A percentile compares a stretch with the other conserved stretches of the same genome.
phyloP scores from a whole-genome alignment of 2,113 vertebrate genomes.

The Pagrus major region DNA sequence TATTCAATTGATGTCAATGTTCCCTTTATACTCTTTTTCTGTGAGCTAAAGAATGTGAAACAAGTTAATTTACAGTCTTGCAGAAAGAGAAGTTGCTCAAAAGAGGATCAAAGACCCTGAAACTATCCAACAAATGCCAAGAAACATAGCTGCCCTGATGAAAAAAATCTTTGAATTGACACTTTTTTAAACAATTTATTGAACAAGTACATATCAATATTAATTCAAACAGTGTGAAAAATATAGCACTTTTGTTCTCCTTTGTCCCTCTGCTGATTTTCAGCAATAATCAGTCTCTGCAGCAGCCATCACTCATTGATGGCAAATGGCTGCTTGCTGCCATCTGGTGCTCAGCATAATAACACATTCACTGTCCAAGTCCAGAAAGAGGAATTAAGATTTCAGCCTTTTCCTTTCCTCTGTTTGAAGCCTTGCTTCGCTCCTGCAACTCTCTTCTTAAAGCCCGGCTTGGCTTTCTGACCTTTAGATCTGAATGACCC shows the following conservation, averaged over 20 bases:
- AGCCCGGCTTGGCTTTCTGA: conserved; percentile 66
- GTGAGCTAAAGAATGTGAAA: too few relatives aligned
- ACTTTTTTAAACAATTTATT: conserved; percentile 29
- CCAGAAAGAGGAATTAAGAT: not conserved
- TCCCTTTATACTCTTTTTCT: too few relatives aligned
- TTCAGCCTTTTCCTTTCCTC: conserved; percentile 79
- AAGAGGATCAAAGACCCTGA: not conserved
- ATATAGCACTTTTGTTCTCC: not conserved
- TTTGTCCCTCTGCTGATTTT: conserved; percentile 23
- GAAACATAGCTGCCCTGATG: not conserved
- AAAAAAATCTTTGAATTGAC: not conserved
- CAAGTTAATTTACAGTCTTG: not conserved
- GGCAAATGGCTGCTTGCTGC: conserved; percentile 8
- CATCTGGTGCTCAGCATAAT: conserved; percentile 26
- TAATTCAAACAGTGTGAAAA: conserved; percentile 26
- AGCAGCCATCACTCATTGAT: not conserved
- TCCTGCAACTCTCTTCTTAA: conserved; percentile 65
- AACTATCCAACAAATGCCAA: not conserved
- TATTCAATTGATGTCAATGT: too few relatives aligned
- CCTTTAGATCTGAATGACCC: conserved; percentile 66
- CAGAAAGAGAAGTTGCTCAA: not conserved
- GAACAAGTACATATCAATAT: conserved; percentile 13
- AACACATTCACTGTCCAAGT: conserved; percentile 22
- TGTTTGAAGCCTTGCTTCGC: conserved; percentile 76
- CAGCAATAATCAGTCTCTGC: conserved; percentile 17